Base-by-base conservation (phyloP, 2,113 vertebrate species). In the Galeopterus variegatus region DNA sequence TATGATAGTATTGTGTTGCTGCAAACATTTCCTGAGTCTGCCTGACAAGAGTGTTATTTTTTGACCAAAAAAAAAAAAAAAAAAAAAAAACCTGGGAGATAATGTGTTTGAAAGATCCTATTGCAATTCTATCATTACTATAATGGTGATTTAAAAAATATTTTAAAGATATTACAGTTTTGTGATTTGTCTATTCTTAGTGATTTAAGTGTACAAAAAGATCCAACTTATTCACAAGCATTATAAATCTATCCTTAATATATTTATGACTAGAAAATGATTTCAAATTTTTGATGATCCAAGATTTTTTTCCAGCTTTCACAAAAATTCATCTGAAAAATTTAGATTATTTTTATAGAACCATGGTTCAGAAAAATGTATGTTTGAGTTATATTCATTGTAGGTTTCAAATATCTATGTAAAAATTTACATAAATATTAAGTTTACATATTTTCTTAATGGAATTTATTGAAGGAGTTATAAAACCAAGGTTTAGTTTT, bases 201-300 rank as follows among this genome's bases (percentile, higher is more conserved):
- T 73, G 28, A 88, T 76, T 85, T 96, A 83, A 73, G 5, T 33
- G 52, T 26, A 58, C 4, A 52, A 65, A 65, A 91, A 56, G 54
- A n/a, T 19, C 31, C 8, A 80, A 52, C 0, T 64, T 75, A 80
- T 88, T 85, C 12, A 81, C 6, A 76, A 52, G 36, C 28, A 56
- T 80, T 12, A 36, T 77, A 90, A 76, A 58, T n/a, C 3, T 0
- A 62, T 88, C 13, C 14, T 88, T 91, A 88, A 19, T 62, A 76
- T 65, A 69, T 73, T 72, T 88, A 72, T 96, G 33, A 58, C 2
- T 69, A 24, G 7, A 62, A 80, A 88, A 65, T 1, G 2, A 96
- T n/a, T 91, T 93, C 15, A 96, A 93, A 2, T 67, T 31, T 91
- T 89, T 90, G 28, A 87, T 70, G 1, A 83, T 24, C 18, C 13